Evolutionary conservation across 2,888 invertebrate genomes (phyloP), one percentile per base, ranked within the genome.

Genomic region (Volucella inanis): DNA sequence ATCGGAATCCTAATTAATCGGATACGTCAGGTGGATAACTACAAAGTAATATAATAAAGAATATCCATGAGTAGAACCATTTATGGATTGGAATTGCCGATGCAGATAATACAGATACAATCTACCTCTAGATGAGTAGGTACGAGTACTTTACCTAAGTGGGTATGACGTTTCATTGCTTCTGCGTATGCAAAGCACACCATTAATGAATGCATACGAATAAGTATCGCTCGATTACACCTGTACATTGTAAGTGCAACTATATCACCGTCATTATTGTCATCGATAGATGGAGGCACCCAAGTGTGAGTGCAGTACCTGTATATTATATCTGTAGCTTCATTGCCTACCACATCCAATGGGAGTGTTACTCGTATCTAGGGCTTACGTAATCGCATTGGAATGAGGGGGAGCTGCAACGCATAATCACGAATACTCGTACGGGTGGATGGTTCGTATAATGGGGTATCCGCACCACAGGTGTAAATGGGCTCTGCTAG

Each of bases 171-270:
- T 54, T 54, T 70, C 52, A 47, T 61, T 62, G 45, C 47, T 50
- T 55, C 45, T 54, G 76, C 59, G 31, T 31, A 50, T 59, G 59
- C 18, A n/a, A 62, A 76, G 61, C 70, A 31, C 31, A 61, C 61
- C 47, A 61, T 76, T 18, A 52, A 50, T 67, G 65, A 49, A 15
- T 62, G 31, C 31, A 31, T 6, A 31, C 31, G 31, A 6, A 31
- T 31, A 31, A 45, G 62, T 55, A 64, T 75, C 59, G 61, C 62
- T 57, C 62, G 77, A 77, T 77, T 62, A 77, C 61, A 77, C 70
- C 77, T 62, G 71, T 57, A 72, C 62, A 50, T 52, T 38, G 11
- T 59, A 78, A 71, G 71, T 64, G 50, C 57, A 65, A 65, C 64
- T 50, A 43, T 57, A 78, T 50, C 57, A 61, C 61, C 61, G 43